Percentiles rank a stretch among this genome's conserved stretches.
These are phyloP conservation scores for Lophotis ruficrista DNA, from an alignment of 2,113 vertebrate species.

Conservation along the genomic window DNA sequence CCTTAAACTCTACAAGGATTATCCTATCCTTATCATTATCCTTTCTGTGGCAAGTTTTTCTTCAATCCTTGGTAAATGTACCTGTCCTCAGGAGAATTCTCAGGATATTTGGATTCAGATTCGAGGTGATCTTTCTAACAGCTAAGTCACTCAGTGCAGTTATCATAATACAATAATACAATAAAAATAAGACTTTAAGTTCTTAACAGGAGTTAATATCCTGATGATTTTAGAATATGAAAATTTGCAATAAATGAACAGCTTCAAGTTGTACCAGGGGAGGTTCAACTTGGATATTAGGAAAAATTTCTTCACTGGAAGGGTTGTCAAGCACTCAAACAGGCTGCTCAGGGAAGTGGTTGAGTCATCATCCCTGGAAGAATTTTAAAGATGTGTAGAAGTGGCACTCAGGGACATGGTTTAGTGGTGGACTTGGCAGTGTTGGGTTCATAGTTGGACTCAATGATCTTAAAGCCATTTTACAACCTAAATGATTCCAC, in stretches of 20 bases:
- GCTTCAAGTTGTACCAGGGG: background rate
- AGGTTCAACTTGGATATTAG: background rate
- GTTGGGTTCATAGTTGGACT: background rate
- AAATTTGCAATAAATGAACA: background rate
- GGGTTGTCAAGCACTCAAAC: background rate
- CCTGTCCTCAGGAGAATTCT: background rate
- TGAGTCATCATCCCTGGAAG: background rate
- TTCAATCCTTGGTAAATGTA: background rate
- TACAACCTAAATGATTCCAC: background rate
- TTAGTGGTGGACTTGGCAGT: background rate
- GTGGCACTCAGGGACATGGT: background rate
- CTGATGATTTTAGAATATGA: background rate
- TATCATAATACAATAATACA: background rate
- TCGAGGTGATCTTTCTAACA: background rate
- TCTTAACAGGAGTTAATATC: background rate
- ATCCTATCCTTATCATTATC: background rate
- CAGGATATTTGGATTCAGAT: background rate
- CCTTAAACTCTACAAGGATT: background rate
- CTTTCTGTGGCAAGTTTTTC: background rate
- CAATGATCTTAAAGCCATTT: background rate
- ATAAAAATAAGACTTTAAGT: background rate
- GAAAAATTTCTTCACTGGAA: background rate
- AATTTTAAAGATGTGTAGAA: background rate
- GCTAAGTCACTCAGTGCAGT: background rate
- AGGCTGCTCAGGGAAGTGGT: background rate